Evolutionary conservation across 2,797 vertebrate species (phyloP), one percentile per base, ranked within the genome.

Genomic region (Iguana delicatissima): DNA sequence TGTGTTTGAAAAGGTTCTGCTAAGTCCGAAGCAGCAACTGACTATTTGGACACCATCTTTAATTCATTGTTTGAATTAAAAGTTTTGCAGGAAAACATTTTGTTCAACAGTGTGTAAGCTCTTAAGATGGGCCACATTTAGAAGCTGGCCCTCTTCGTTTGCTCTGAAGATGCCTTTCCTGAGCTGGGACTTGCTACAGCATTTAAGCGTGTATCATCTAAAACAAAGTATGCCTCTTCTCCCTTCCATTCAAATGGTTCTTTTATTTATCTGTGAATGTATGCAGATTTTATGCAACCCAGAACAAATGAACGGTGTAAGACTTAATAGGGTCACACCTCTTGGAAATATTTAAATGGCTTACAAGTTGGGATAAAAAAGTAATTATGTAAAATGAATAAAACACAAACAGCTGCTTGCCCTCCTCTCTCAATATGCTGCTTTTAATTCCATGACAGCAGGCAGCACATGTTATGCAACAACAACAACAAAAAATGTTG

Each of bases 381-480:
- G 2, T 88, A 88, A 69, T 80, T 46, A 38, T 62, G n/a, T 57
- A 69, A 85, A 90, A 80, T 16, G 52, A 81, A 67, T 46, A 46
- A 81, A 38, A 35, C 35, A 50, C 4, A 24, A 73, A 62, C 84
- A 86, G 55, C 77, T 90, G 84, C 42, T 57, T 59, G 20, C 32
- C 38, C 64, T 55, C 72, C 38, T n/a, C 13, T 1, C 67, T n/a
- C 24, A 32, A 50, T 22, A 38, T 12, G 4, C 7, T 82, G 67
- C 55, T 86, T 81, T 86, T 86, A 74, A 81, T 74, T 86, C 77
- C 29, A 73, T 32, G 89, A 76, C 57, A 76, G 69, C 6, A 62
- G 84, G 84, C 32, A 82, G 79, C 50, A 73, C 2, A 14, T 9
- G 1, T 90, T 86, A 74, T 10, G 85, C 67, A 86, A 81, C 82